These are phyloP conservation scores for Hemiscyllium ocellatum DNA, from an alignment of 2,113 vertebrate species.

Conservation along the genomic window DNA sequence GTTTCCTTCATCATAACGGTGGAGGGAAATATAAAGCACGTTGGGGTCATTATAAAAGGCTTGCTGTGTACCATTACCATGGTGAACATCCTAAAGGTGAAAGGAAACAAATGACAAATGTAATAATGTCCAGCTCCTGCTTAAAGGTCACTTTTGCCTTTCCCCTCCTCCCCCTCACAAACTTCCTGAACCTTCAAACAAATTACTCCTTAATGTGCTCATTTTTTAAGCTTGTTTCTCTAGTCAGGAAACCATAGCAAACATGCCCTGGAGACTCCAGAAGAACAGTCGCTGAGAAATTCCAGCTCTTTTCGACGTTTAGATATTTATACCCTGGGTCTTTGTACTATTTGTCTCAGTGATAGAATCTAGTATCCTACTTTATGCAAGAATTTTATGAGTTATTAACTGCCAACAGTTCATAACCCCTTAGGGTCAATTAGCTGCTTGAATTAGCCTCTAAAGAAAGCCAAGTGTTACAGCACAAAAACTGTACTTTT, in stretches of 20 bases:
- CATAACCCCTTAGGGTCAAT: slow-evolving; percentile 91
- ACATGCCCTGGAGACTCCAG: slow-evolving; percentile 76
- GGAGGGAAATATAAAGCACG: slow-evolving; percentile 85
- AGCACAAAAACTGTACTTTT: slow-evolving; percentile 69
- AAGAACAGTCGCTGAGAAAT: slow-evolving; percentile 81
- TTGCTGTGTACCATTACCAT: slow-evolving; percentile 83
- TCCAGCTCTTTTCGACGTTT: slow-evolving; percentile 78
- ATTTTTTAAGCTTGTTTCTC: slow-evolving; percentile 82
- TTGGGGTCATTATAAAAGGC: slow-evolving; percentile 80
- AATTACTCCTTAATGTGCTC: slow-evolving; percentile 86
- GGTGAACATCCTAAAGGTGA: slow-evolving; percentile 82
- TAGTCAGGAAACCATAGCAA: slow-evolving; percentile 81
- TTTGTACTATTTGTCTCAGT: slow-evolving; percentile 78
- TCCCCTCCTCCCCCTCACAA: slow-evolving; percentile 46
- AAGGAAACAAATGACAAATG: slow-evolving; percentile 86
- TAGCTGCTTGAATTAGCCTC: slow-evolving; percentile 79
- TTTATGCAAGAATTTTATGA: slow-evolving; percentile 90
- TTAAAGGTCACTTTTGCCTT: slow-evolving; percentile 49
- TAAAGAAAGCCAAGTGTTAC: slow-evolving; percentile 80
- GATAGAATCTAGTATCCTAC: slow-evolving; percentile 88
- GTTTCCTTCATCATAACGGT: slow-evolving; percentile 86
- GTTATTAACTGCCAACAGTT: slow-evolving; percentile 99
- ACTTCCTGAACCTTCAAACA: slow-evolving; percentile 72
- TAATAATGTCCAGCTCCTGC: slow-evolving; percentile 66
- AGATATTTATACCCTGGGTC: slow-evolving; percentile 87